Conservation (phyloP, 2,888 invertebrate species). For the Gandaritis pyraliata region DNA sequence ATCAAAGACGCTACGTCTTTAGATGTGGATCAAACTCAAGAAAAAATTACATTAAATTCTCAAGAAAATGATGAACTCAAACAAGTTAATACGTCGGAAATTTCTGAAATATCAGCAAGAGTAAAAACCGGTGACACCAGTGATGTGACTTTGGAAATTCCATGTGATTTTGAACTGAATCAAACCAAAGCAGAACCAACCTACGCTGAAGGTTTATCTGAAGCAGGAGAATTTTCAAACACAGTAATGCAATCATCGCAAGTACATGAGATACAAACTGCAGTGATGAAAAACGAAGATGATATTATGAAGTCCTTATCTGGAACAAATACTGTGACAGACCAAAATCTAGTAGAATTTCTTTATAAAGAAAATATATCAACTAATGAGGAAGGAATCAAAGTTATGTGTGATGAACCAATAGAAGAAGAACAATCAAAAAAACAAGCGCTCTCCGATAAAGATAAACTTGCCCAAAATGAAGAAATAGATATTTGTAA, state of each 20-base stretch:
- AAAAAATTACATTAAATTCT: neutral
- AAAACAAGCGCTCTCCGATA: neutral
- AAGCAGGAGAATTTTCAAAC: neutral
- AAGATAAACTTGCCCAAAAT: neutral
- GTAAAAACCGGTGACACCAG: neutral
- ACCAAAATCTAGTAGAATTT: neutral
- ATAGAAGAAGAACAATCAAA: constrained; percentile 3
- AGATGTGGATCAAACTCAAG: neutral
- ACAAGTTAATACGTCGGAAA: neutral
- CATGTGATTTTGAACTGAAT: too few species aligned
- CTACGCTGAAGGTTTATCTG: neutral
- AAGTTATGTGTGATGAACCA: neutral
- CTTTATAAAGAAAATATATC: neutral
- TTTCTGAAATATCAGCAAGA: neutral
- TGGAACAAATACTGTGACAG: neutral
- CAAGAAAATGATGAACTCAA: constrained; percentile 2
- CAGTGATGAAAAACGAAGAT: neutral
- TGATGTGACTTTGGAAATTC: neutral
- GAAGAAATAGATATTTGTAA: neutral
- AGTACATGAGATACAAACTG: neutral
- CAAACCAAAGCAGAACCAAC: too few species aligned
- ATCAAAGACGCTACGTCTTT: constrained; percentile 6
- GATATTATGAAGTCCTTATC: neutral
- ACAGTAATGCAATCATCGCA: neutral
- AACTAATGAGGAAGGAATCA: neutral